Conservation (phyloP, 2,888 invertebrate genomes). For the Pseudococcus viburni region DNA sequence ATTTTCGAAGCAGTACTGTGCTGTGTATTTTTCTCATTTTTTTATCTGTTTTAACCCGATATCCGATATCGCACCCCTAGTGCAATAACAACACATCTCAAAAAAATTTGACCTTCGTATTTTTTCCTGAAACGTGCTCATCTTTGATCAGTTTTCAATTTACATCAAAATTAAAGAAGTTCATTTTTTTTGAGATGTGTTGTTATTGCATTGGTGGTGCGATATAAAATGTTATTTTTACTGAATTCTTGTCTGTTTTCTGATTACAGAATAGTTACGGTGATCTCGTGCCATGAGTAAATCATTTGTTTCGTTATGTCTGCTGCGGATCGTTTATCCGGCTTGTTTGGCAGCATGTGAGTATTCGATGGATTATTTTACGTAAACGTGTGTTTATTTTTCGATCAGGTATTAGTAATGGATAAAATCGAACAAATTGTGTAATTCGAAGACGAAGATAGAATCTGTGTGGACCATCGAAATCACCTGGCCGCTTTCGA, state of each 20-base stretch:
- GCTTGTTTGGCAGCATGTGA: conserved; percentile 61
- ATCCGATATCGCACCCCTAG: too few species aligned
- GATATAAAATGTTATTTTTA: too few species aligned
- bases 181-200: too few species aligned
- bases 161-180: too few species aligned
- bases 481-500: neutral
- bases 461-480: neutral
- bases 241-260: neutral
- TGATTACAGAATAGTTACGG: conserved; percentile 23
- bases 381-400: neutral
- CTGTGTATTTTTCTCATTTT: neutral
- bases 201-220: too few species aligned
- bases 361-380: conserved; percentile 43
- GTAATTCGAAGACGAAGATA: neutral
- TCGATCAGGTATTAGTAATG: neutral
- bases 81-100: too few species aligned
- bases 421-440: neutral
- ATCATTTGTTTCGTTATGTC: conserved; percentile 63
- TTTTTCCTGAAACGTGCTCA: too few species aligned
- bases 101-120: too few species aligned
- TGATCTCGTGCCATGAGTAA: conserved; percentile 55
- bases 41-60: neutral
- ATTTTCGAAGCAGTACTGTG: too few species aligned
- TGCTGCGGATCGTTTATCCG: conserved; percentile 61
- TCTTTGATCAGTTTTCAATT: too few species aligned